Conservation (phyloP, 2,113 vertebrate species). For the Macroglossus sobrinus region DNA sequence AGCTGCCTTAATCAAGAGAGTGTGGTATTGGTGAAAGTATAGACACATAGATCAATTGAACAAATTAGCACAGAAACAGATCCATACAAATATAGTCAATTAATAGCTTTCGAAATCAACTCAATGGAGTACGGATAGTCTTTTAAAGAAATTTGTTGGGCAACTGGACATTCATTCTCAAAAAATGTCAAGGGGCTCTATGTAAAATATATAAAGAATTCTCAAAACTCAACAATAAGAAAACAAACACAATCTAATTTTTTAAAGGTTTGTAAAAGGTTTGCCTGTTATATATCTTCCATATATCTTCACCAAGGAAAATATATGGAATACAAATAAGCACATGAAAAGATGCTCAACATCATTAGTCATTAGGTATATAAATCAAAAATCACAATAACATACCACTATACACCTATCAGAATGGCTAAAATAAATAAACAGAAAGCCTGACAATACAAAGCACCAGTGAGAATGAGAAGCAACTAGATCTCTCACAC, state of each 20-base stretch:
- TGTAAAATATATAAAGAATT: background rate
- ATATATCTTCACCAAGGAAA: background rate
- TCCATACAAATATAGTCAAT: background rate
- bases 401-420: background rate
- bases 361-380: conserved; percentile 4
- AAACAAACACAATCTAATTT: background rate
- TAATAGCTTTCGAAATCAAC: background rate
- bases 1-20: background rate
- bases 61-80: background rate
- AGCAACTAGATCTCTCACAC: background rate
- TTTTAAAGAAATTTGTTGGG: conserved; percentile 4
- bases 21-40: background rate
- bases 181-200: background rate
- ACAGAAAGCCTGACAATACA: background rate
- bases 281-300: background rate
- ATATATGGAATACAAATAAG: background rate
- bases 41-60: background rate
- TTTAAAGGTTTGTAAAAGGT: background rate
- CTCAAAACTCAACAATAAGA: background rate
- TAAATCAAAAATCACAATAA: background rate
- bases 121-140: background rate
- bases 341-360: background rate
- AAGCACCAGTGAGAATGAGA: background rate
- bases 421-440: background rate
- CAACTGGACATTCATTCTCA: background rate